Percentiles rank a stretch among this genome's conserved stretches.
Evolutionary conservation across 2,888 invertebrate genomes (phyloP).

Genomic region (Limnephilus marmoratus): DNA sequence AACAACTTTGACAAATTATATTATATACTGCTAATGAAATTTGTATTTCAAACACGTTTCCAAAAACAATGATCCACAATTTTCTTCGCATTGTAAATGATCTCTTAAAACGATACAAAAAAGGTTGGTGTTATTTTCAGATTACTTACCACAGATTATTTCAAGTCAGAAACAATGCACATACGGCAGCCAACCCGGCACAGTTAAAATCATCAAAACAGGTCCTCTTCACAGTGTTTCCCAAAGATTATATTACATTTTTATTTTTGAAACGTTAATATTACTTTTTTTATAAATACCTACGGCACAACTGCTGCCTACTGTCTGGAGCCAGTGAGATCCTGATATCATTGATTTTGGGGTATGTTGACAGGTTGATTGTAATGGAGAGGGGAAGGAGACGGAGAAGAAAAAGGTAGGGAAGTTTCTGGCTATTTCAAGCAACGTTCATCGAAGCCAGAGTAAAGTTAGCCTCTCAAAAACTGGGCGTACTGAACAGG

Average conservation of each 20-base stretch:
- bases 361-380: no score
- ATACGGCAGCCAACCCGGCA: background rate
- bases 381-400: no score
- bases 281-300: no score
- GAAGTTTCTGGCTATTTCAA: no score
- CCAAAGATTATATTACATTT: background rate
- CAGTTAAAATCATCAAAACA: background rate
- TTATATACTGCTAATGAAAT: background rate
- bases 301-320: no score
- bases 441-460: no score
- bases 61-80: background rate
- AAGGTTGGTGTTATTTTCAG: background rate
- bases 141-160: background rate
- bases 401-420: no score
- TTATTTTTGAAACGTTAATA: no score
- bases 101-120: background rate
- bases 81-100: background rate
- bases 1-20: background rate
- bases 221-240: background rate
- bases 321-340: no score
- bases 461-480: no score
- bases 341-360: no score
- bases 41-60: background rate
- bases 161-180: background rate
- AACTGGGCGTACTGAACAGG: no score